Base-by-base conservation (phyloP, 2,797 vertebrate species). In the Epinephelus awoara region DNA sequence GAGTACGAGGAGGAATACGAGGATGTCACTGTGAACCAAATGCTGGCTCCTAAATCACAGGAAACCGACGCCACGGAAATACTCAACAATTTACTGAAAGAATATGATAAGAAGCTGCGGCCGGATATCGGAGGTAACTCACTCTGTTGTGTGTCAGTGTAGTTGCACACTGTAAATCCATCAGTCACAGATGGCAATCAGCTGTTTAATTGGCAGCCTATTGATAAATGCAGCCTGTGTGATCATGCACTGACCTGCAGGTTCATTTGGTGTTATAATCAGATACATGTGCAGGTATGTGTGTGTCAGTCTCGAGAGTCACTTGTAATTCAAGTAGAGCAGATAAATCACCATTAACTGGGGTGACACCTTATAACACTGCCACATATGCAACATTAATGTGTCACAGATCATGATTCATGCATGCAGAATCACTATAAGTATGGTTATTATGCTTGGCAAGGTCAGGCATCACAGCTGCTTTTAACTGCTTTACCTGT, bases 21-120 rank as follows among this genome's bases (percentile, higher is more conserved):
- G 91, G 97, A 98, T 44, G 95, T 96, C 63, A 96, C 96, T 8
- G 91, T 96, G 70, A 98, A 97, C 72, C 97, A 97, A 75, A 97
- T 97, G 94, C 88, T 98, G 94, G 94, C 96, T 76, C 96, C 98
- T 12, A 98, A 94, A 92, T 95, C 97, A 29, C 96, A 97, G 27
- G 95, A 98, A 83, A 96, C 94, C 1, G 97, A 97, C 65, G 95
- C 97, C 86, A 99, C 97, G 55, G 95, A 96, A 76, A 97, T 99
- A 88, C 94, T 99, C 71, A 98, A 99, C 92, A 96, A 96, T 85
- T 86, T 99, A 72, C 92, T 99, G 80, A 96, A 96, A 91, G 97
- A 98, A 72, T 99, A 99, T 52, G 98, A 99, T 77, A 97, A 95
- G 92, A 99, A 98, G 62, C 96, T 99, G 79, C 96, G 98, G 2